Conservation (phyloP, 2,113 vertebrate genomes). For the Thalassoma bifasciatum region DNA sequence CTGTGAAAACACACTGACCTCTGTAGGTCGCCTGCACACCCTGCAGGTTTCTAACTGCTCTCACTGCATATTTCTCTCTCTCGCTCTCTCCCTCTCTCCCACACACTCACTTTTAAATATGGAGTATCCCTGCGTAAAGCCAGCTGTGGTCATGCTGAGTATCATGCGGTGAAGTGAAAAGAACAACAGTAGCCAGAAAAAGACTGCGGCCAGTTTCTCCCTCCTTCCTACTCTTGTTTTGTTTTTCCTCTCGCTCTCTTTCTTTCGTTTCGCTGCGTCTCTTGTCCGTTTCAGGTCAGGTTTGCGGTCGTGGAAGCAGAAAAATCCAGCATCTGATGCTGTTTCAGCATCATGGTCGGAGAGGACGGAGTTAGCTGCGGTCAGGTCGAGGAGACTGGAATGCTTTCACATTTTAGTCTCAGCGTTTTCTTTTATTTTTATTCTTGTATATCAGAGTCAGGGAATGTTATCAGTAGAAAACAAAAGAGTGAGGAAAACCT, state of each 20-base stretch:
- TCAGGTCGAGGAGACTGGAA: slow-evolving; percentile 32
- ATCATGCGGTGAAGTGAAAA: slow-evolving; percentile 65
- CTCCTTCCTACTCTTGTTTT: slow-evolving; percentile 15
- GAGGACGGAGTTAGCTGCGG: slow-evolving; percentile 55
- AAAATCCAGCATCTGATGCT: slow-evolving; percentile 38
- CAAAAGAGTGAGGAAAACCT: background rate
- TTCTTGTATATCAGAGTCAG: background rate
- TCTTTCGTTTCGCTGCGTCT: slow-evolving; percentile 12
- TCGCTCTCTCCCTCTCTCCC: background rate
- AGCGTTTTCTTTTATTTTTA: slow-evolving; percentile 27
- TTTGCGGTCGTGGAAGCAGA: slow-evolving; percentile 52
- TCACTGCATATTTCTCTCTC: background rate
- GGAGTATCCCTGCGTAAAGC: slow-evolving; percentile 30
- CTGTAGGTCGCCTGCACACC: slow-evolving; percentile 44
- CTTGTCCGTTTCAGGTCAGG: slow-evolving; percentile 29
- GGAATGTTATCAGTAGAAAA: background rate
- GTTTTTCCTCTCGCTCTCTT: slow-evolving; percentile 17
- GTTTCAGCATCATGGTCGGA: slow-evolving; percentile 55
- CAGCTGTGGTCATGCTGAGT: slow-evolving; percentile 61
- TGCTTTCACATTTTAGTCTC: slow-evolving; percentile 10
- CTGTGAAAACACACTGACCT: slow-evolving; percentile 60
- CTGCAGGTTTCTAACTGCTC: slow-evolving; percentile 33
- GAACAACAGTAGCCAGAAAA: slow-evolving; percentile 77
- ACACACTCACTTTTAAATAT: slow-evolving; percentile 38
- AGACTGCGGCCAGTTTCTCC: slow-evolving; percentile 65